Evolutionary conservation across 2,113 vertebrate species (phyloP).

Genomic region (Gasterosteus nipponicus): DNA sequence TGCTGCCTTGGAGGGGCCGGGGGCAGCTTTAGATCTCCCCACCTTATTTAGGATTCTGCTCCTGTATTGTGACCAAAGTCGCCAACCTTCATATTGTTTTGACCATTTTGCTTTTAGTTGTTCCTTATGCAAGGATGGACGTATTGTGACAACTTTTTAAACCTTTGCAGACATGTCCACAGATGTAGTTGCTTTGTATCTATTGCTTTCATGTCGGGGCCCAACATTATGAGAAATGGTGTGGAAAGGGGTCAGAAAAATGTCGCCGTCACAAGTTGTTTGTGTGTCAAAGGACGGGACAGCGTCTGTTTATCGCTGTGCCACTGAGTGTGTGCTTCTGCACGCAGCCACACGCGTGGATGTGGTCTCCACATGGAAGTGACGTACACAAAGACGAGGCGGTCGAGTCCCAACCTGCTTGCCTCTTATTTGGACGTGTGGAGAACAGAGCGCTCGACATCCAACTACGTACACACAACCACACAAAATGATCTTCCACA

Average conservation of each 20-base stretch:
- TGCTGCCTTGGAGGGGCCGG: slow-evolving; percentile 23
- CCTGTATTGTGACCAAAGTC: slow-evolving; percentile 57
- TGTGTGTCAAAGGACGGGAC: slow-evolving; percentile 40
- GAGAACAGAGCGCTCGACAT: slow-evolving; percentile 63
- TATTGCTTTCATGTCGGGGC: neutral
- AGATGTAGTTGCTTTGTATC: slow-evolving; percentile 5
- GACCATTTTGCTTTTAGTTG: slow-evolving; percentile 57
- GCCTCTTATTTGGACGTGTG: slow-evolving; percentile 70
- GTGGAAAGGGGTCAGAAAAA: slow-evolving; percentile 43
- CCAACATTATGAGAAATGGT: slow-evolving; percentile 32
- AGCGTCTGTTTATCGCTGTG: slow-evolving; percentile 59
- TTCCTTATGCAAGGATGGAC: slow-evolving; percentile 21
- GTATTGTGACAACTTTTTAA: slow-evolving; percentile 2
- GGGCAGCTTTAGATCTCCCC: slow-evolving; percentile 47
- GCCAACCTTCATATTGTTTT: slow-evolving; percentile 62
- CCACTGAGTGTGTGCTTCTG: slow-evolving; percentile 49
- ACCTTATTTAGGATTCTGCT: slow-evolving; percentile 60
- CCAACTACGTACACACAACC: slow-evolving; percentile 55
- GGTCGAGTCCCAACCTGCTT: slow-evolving; percentile 52
- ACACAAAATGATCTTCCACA: slow-evolving; percentile 64
- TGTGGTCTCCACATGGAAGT: slow-evolving; percentile 45
- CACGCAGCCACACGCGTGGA: slow-evolving; percentile 62
- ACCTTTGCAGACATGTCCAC: neutral
- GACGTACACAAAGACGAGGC: slow-evolving; percentile 58
- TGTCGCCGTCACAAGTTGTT: slow-evolving; percentile 44